A percentile compares a stretch with the other conserved stretches of the same genome.
Evolutionary conservation across 2,888 invertebrate genomes (phyloP).

Genomic region (Acanthococcus lagerstroemiae): DNA sequence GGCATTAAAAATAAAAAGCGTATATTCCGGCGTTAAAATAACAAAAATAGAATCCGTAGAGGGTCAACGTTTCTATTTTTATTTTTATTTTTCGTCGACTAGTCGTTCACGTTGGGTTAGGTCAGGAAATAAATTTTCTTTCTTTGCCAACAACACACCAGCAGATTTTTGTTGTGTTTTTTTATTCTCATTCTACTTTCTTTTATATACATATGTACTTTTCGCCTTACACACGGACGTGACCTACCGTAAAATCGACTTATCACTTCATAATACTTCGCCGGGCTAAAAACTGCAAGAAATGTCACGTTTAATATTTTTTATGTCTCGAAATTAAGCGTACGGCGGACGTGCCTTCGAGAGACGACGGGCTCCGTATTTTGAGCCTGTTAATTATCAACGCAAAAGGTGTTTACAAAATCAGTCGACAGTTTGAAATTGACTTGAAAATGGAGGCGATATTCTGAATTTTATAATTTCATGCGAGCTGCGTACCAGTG

Average conservation of each 20-base stretch:
- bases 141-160: constrained; percentile 18
- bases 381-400: too few species aligned
- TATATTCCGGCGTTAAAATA: constrained; percentile 1
- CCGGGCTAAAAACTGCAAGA: constrained; percentile 1
- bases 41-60: constrained; percentile 19
- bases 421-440: too few species aligned
- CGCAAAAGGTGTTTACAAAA: too few species aligned
- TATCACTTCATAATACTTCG: constrained; percentile 14
- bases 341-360: background rate
- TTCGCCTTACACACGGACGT: constrained; percentile 4
- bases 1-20: too few species aligned
- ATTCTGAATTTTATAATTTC: too few species aligned
- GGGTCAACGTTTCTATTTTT: constrained; percentile 30
- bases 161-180: background rate
- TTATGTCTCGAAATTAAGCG: background rate
- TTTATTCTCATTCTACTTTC: background rate
- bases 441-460: too few species aligned
- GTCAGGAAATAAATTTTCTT: constrained; percentile 27
- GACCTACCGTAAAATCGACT: constrained; percentile 29
- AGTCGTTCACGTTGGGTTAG: constrained; percentile 26
- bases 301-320: constrained; percentile 21
- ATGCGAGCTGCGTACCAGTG: too few species aligned
- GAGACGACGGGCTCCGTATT: too few species aligned
- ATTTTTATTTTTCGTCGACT: constrained; percentile 25
- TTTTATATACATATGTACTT: background rate